Conservation (phyloP, 30 jellyfish, hydroid and myxozoan genomes). For the Aurelia coerulea region DNA sequence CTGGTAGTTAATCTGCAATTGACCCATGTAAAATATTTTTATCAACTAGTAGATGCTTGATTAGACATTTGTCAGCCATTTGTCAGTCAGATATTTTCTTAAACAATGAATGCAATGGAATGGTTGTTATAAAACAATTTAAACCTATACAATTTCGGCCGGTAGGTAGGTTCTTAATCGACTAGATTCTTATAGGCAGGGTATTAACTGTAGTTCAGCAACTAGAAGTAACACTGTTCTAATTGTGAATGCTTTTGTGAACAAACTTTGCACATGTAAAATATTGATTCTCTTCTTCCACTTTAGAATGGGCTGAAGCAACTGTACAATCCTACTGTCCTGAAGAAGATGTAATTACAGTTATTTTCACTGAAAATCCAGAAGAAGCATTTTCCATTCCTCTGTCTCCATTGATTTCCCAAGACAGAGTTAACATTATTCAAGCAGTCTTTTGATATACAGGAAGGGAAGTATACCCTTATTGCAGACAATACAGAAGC, state of each 20-base stretch:
- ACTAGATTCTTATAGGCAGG: too few species aligned
- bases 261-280: not conserved
- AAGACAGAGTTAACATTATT: not conserved
- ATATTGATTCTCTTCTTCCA: not conserved
- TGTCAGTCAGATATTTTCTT: too few species aligned
- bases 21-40: too few species aligned
- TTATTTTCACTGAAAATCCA: conserved; percentile 3
- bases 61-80: too few species aligned
- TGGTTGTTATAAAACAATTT: too few species aligned
- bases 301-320: conserved; percentile 11
- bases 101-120: too few species aligned
- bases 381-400: not conserved
- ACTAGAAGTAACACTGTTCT: too few species aligned
- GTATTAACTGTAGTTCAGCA: too few species aligned
- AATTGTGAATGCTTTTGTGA: not conserved
- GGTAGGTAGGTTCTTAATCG: too few species aligned
- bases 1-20: too few species aligned
- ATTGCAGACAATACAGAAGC: not conserved
- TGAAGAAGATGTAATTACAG: conserved; percentile 2
- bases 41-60: too few species aligned
- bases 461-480: not conserved
- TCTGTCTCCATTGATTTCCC: conserved; percentile 1
- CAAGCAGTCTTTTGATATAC: not conserved
- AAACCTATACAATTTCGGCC: too few species aligned
- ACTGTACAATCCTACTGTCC: conserved; percentile 7